Conservation (phyloP, 2,797 vertebrate species). For the Thaleichthys pacificus region DNA sequence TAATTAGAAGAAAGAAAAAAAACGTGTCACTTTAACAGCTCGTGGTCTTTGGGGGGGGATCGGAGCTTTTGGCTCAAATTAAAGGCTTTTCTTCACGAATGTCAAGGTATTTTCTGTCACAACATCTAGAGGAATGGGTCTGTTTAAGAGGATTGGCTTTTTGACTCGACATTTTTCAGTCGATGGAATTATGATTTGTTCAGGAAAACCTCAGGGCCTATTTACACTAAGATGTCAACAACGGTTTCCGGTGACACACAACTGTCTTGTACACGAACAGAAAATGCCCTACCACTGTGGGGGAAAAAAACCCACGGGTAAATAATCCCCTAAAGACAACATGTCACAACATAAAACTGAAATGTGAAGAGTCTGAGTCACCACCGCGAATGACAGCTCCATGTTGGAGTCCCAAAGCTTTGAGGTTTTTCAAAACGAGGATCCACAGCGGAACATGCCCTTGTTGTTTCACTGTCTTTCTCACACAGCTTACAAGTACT, state of each 20-base stretch:
- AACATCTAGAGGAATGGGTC: neutral
- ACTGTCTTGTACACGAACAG: too few relatives aligned
- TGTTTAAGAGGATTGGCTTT: neutral
- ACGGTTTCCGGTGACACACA: too few relatives aligned
- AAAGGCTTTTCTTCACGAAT: neutral
- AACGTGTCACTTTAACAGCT: conserved; percentile 70
- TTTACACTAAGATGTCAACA: too few relatives aligned
- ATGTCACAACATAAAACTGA: too few relatives aligned
- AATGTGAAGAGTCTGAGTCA: too few relatives aligned
- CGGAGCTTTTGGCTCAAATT: neutral
- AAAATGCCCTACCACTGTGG: too few relatives aligned
- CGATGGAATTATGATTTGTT: neutral
- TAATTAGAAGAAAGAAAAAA: conserved; percentile 76
- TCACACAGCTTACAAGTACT: conserved; percentile 30
- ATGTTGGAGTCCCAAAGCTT: conserved; percentile 3
- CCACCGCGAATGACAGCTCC: neutral
- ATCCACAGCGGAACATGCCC: conserved; percentile 21
- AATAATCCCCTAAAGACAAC: too few relatives aligned
- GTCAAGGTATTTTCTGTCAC: neutral
- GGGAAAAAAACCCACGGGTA: too few relatives aligned
- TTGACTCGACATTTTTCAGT: neutral
- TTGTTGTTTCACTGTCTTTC: conserved; percentile 29
- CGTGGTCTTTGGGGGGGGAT: conserved; percentile 52
- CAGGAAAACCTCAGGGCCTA: neutral
- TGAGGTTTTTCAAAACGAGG: conserved; percentile 9